A percentile compares a stretch with the other conserved stretches of the same genome.
Evolutionary conservation across 2,888 invertebrate species (phyloP).

Genomic region (Apamea anceps): DNA sequence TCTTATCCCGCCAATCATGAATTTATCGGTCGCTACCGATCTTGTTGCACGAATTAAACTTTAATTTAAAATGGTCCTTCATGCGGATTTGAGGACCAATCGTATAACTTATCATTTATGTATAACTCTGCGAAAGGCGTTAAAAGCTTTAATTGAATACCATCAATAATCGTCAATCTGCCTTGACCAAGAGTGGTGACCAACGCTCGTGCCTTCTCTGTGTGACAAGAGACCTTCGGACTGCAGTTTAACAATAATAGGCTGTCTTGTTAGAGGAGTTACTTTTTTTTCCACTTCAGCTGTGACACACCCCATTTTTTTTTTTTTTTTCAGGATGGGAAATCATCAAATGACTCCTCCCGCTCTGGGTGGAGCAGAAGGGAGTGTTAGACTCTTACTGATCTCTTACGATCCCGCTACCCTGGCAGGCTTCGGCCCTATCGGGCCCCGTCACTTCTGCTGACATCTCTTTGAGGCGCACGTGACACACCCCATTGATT

Average conservation of each 20-base stretch:
- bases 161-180: not conserved
- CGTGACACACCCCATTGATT: too few species aligned
- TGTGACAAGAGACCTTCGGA: too few species aligned
- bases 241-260: not conserved
- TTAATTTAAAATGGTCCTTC: not conserved
- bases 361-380: too few species aligned
- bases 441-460: too few species aligned
- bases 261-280: not conserved
- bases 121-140: not conserved
- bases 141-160: not conserved
- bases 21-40: not conserved
- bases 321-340: too few species aligned
- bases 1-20: not conserved
- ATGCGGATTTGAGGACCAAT: not conserved
- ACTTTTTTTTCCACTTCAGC: not conserved
- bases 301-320: too few species aligned
- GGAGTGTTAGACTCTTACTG: too few species aligned
- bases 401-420: too few species aligned
- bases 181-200: not conserved
- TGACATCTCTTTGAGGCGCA: too few species aligned
- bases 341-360: too few species aligned
- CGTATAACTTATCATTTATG: not conserved
- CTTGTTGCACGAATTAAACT: not conserved
- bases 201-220: not conserved
- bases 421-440: too few species aligned